Evolutionary conservation across 2,113 vertebrate genomes (phyloP), one percentile per base, ranked within the genome.

Genomic region (Columbina picui): DNA sequence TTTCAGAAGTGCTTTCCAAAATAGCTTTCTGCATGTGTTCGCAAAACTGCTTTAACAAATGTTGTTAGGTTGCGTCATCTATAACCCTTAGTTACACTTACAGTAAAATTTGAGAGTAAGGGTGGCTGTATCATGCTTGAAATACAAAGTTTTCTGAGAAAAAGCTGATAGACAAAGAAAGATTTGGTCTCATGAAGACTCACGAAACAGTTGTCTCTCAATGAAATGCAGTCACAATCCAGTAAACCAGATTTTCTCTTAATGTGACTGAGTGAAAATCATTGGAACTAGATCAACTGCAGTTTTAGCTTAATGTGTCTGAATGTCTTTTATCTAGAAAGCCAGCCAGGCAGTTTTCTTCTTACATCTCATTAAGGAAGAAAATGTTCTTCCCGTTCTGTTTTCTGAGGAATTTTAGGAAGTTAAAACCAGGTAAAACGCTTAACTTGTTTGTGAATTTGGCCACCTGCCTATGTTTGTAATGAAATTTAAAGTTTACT

Each of bases 1-100:
- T 96, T 94, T 96, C 94, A 69, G 59, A 94, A 94, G 29, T 90
- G 63, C 94, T 97, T 90, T 96, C 93, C 84, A 92, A 70, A 94
- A 89, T 36, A 96, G 76, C 93, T 97, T 92, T 97, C 95, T 99
- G 99, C 99, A 99, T 99, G 99, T 97, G 83, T 96, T 89, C 92
- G 89, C 79, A 84, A 97, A 96, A 78, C 91, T 84, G 53, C 81
- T 97, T 91, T 97, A 82, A 83, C 86, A 78, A 94, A 77, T 82
- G 7, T 60, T 32, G 26, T 95, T 47, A 93, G 90, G 39, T 89
- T 96, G 97, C 94, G 92, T 97, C 97, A 98, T 97, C 97, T 34
- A 84, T 97, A 97, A 96, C 81, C 96, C 90, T 95, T 95, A 84
- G 20, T 93, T 90, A 55, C 70, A 36, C 25, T 63, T n/a, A 19